Evolutionary conservation across 1,140 invertebrate species (phyloP).

Genomic region (Pseudomyrmex pallidus): DNA sequence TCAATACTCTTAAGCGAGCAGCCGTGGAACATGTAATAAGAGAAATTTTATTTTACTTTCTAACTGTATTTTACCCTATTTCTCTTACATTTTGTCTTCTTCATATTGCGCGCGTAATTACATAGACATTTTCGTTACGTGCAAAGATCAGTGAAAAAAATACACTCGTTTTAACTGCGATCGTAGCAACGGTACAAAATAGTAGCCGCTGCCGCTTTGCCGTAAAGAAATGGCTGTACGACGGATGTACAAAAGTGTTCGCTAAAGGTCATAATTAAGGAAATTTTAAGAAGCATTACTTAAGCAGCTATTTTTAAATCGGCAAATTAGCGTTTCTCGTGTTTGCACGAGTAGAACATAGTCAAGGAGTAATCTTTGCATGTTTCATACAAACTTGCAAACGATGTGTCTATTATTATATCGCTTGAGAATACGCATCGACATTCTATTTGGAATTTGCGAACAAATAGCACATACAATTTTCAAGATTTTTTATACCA

Average conservation of each 20-base stretch:
- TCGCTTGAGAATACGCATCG: not conserved
- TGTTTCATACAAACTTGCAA: constrained; percentile 8
- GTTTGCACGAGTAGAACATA: not conserved
- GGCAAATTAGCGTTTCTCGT: constrained; percentile 37
- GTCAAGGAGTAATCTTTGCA: not conserved
- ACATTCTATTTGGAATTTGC: not conserved
- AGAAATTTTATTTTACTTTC: constrained; percentile 22
- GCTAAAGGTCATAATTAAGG: constrained; percentile 51
- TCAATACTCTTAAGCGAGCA: constrained; percentile 13
- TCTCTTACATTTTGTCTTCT: constrained; percentile 25
- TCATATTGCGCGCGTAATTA: constrained; percentile 63
- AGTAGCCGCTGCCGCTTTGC: not conserved
- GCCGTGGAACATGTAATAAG: constrained; percentile 2
- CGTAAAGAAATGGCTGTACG: constrained; percentile 31
- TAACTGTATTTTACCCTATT: constrained; percentile 47
- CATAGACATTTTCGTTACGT: constrained; percentile 58
- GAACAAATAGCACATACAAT: too few relatives aligned
- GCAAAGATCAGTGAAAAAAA: constrained; percentile 39
- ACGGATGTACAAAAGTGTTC: constrained; percentile 29
- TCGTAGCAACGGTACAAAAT: constrained; percentile 50
- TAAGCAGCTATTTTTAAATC: constrained; percentile 33
- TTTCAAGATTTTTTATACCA: too few relatives aligned
- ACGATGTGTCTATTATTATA: not conserved
- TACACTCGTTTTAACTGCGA: constrained; percentile 18
- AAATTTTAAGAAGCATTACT: constrained; percentile 34